Base-by-base conservation (phyloP, 1,140 invertebrate species). In the Neodiprion virginianus region DNA sequence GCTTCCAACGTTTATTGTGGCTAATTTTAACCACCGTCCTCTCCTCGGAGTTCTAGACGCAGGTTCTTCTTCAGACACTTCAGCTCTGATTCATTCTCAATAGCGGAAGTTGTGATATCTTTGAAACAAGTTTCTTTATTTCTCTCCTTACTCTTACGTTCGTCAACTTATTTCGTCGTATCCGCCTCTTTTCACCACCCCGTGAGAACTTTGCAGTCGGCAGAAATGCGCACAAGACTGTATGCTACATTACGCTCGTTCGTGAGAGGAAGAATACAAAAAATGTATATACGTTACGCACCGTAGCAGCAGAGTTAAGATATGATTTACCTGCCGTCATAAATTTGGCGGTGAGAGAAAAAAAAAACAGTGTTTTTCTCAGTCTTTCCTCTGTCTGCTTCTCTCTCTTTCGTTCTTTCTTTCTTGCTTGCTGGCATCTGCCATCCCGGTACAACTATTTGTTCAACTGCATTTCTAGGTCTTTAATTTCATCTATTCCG, bases 1-100 rank as follows among this genome's bases (percentile, higher is more conserved):
- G 53, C 53, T 61, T 61, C 28, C 53, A 61, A 61, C 53, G 53
- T 61, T 61, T 61, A 61, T 61, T 61, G 53, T 61, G 53, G 11
- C 53, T 61, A 61, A 61, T 61, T 61, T 61, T 61, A 61, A 61
- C 53, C n/a, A 12, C 53, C n/a, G 11, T 61, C 11, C 3, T 61
- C 11, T 61, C 53, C n/a, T 14, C 53, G 53, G 28, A 40, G n/a
- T 61, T 61, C 53, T 8, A 61, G 11, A 61, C 8, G 11, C 53
- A 61, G 53, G n/a, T 17, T 61, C 11, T 61, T 61, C 11, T 61
- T 8, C 4, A 17, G 53, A 5, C 11, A 61, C 53, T 12, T 61
- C 1, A 61, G 53, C 11, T 61, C 53, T 61, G 53, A 12, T 12
- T 12, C 53, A 61, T 61, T 61, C 10, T 61, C 53, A n/a, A 28